A percentile compares a stretch with the other conserved stretches of the same genome.
These are phyloP conservation scores for Hypselothyrea guttata DNA, from an alignment of 2,888 invertebrate species.

Conservation along the genomic window DNA sequence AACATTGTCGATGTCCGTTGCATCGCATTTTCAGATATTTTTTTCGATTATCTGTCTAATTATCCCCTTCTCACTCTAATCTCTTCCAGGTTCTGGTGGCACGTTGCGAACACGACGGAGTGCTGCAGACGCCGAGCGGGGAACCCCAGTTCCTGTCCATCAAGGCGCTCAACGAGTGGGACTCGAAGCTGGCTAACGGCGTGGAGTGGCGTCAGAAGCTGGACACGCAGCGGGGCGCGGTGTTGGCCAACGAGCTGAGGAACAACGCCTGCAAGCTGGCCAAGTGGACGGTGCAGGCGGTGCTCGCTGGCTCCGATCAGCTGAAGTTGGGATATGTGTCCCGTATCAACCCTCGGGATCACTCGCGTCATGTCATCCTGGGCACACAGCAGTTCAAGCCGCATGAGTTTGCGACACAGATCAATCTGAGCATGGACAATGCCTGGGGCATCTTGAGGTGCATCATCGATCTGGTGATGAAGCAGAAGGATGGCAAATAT, in stretches of 20 bases:
- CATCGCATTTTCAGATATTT: no score
- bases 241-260: constrained; percentile 97
- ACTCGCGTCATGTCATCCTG: constrained; percentile 97
- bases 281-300: constrained; percentile 98
- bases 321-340: constrained; percentile 99
- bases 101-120: constrained; percentile 98
- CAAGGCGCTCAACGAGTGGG: constrained; percentile 99
- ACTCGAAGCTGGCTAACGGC: constrained; percentile 96
- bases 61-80: no score
- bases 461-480: constrained; percentile 98
- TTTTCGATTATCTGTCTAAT: no score
- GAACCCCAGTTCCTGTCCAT: constrained; percentile 97
- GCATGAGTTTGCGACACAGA: constrained; percentile 98
- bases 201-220: constrained; percentile 99
- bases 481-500: constrained; percentile 97
- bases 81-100: constrained; percentile 88
- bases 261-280: constrained; percentile 99
- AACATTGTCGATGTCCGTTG: no score
- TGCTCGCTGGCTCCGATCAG: constrained; percentile 97
- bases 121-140: constrained; percentile 92
- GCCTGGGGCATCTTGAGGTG: constrained; percentile 99
- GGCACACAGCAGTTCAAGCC: constrained; percentile 99
- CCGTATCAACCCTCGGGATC: constrained; percentile 95
- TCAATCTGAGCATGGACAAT: constrained; percentile 99
- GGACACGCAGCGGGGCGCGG: constrained; percentile 98